Conservation (phyloP, 2,797 vertebrate genomes). For the Chloroceryle amazona region DNA sequence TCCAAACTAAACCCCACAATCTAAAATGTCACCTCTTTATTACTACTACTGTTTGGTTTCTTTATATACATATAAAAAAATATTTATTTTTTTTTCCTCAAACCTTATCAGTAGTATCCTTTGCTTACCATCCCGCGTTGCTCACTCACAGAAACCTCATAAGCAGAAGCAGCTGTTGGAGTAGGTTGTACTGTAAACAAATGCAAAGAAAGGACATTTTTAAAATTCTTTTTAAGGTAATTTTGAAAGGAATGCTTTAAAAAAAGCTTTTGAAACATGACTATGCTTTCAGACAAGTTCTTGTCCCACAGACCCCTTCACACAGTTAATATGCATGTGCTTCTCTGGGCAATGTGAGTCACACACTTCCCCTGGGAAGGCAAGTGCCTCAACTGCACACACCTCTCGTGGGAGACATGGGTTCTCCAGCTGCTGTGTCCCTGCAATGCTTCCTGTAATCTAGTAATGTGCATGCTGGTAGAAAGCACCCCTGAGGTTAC, state of each 20-base stretch:
- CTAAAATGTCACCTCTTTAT: background rate
- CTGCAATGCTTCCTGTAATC: accelerated
- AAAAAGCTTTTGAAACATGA: background rate
- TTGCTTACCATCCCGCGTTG: background rate
- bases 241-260: background rate
- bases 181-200: background rate
- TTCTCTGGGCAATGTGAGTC: background rate
- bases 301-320: background rate
- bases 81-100: background rate
- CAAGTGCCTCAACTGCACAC: background rate
- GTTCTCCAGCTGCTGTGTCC: background rate
- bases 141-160: background rate
- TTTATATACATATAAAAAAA: background rate
- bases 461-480: accelerated
- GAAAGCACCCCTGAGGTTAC: background rate
- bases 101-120: background rate
- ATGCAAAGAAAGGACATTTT: background rate
- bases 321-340: accelerated
- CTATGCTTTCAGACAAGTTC: background rate
- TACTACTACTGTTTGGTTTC: background rate
- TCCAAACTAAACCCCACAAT: too few relatives aligned
- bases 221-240: background rate
- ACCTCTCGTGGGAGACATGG: accelerated
- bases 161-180: background rate
- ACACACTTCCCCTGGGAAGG: accelerated